A percentile compares a stretch with the other conserved stretches of the same genome.
These are phyloP conservation scores for Shargacucullia verbasci DNA, from an alignment of 2,888 invertebrate species.

Conservation along the genomic window DNA sequence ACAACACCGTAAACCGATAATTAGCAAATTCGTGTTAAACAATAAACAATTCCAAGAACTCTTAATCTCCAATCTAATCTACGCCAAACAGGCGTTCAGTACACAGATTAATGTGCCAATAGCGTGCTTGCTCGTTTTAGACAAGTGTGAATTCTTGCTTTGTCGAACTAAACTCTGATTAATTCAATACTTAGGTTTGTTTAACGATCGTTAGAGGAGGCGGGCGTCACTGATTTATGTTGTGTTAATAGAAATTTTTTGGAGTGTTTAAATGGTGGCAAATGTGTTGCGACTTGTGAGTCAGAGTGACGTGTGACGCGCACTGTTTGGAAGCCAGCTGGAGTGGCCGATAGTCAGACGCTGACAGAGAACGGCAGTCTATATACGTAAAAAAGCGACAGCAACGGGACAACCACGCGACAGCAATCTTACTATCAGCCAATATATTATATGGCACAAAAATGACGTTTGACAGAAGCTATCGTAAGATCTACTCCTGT, in stretches of 20 bases:
- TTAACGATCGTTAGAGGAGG: constrained; percentile 57
- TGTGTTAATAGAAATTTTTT: constrained; percentile 54
- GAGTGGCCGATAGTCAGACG: too few species aligned
- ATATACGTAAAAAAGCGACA: too few species aligned
- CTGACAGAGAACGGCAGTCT: too few species aligned
- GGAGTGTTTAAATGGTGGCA: constrained; percentile 38
- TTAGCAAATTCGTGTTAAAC: constrained; percentile 21
- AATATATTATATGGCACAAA: too few species aligned
- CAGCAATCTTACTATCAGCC: too few species aligned
- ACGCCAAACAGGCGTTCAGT: constrained; percentile 3
- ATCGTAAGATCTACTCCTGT: too few species aligned
- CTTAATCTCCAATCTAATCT: constrained; percentile 45
- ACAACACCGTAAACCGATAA: constrained; percentile 12
- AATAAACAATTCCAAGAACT: constrained; percentile 39
- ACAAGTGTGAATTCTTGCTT: constrained; percentile 46
- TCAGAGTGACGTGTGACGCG: constrained; percentile 8
- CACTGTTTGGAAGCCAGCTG: too few species aligned
- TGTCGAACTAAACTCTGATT: constrained; percentile 35
- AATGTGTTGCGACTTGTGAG: constrained; percentile 28
- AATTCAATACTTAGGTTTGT: constrained; percentile 44
- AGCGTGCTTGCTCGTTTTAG: constrained; percentile 52
- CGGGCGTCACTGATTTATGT: constrained; percentile 52
- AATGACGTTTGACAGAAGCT: too few species aligned
- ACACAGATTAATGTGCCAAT: constrained; percentile 50
- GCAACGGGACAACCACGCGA: too few species aligned